Base-by-base conservation (phyloP, 2,888 invertebrate species). In the Sclerodermus sp. region DNA sequence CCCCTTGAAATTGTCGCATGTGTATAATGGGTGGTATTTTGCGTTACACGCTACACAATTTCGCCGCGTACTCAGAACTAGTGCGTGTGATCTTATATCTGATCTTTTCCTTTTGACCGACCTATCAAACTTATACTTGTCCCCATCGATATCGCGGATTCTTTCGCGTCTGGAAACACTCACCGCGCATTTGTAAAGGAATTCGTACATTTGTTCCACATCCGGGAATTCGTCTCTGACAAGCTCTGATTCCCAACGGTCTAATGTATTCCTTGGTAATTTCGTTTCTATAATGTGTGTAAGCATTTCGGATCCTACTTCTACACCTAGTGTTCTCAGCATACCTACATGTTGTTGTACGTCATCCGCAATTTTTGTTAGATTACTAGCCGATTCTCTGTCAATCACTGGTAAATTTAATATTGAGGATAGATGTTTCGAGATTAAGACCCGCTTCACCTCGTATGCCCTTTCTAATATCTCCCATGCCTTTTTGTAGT, bases 401-500 rank as follows among this genome's bases (percentile, higher is more conserved):
- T 32, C 43, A 48, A 47, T 39, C 2, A 41, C 18, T 9, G 45
- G 50, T 13, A 60, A 31, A 16, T 47, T 44, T 10, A 57, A 45
- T 12, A 59, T 34, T 29, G 42, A 37, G 3, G 36, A 39, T 10
- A 58, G 37, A 50, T 62, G 52, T 2, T 46, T 49, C 15, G 59
- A 50, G 18, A 60, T 50, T 23, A 62, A 39, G 13, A 53, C 9
- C 8, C 53, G 41, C 32, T 53, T 55, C 18, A 57, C 51, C 31
- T 58, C 52, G 31, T 61, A 64, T 2, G 53, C 10, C 2, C 45
- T 48, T 17, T 31, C 36, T 23, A 61, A 49, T 13, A 55, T 30
- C 1, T 52, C 41, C 49, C 50, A 58, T 10, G 57, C 55, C 3
- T 51, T 38, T 1, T 13, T 2, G 42, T 61, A 61, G 46, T 57